Evolutionary conservation across 2,113 vertebrate genomes (phyloP).

Genomic region (Pachyramphus minor): DNA sequence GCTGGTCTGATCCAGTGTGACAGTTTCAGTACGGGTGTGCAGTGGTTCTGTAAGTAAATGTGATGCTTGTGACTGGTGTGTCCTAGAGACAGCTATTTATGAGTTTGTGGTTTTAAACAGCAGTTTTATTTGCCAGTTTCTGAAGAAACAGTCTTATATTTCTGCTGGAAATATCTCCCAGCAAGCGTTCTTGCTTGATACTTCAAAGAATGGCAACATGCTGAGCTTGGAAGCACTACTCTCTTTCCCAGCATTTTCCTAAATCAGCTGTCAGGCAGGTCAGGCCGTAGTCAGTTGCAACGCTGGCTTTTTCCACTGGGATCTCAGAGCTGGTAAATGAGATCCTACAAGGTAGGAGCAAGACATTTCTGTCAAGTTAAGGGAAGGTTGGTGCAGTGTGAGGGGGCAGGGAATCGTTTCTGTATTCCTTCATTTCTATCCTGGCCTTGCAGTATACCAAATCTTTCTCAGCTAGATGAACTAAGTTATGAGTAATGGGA

Average conservation of each 20-base stretch:
- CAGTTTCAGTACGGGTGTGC: background rate
- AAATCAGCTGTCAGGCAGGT: background rate
- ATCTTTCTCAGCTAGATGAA: background rate
- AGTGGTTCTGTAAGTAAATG: background rate
- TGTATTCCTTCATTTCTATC: background rate
- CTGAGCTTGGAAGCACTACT: background rate
- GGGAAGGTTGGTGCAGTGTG: background rate
- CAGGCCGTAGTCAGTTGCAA: background rate
- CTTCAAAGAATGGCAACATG: background rate
- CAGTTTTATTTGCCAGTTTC: background rate
- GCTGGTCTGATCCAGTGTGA: background rate
- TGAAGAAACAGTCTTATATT: background rate
- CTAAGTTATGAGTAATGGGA: background rate
- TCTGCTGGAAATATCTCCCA: background rate
- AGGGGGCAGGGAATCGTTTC: background rate
- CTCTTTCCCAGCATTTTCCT: constrained; percentile 1
- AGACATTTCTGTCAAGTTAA: background rate
- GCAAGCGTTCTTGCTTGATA: background rate
- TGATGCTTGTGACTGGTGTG: background rate
- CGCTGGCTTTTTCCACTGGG: background rate
- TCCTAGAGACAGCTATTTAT: background rate
- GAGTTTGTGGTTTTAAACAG: background rate
- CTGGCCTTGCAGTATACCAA: background rate
- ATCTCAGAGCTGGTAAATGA: background rate
- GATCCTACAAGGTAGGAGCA: background rate